Percentiles rank a stretch among this genome's conserved stretches.
Conservation (phyloP, 2,797 vertebrate genomes). For the Trachurus trachurus region DNA sequence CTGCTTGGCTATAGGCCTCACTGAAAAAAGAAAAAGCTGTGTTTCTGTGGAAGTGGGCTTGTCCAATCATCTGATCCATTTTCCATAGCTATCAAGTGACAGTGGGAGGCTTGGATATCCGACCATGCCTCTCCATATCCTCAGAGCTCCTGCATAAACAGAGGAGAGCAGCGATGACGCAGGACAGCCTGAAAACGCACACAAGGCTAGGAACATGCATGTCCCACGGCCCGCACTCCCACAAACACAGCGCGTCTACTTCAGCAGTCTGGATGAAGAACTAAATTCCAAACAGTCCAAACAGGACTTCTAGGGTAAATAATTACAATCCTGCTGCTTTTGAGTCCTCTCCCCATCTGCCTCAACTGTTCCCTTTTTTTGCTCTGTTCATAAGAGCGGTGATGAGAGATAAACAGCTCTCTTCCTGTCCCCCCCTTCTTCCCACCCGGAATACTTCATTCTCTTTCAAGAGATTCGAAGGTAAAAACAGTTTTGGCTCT, state of each 20-base stretch:
- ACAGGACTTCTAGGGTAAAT: conserved; percentile 52
- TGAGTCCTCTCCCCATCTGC: conserved; percentile 19
- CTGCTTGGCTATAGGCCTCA: conserved; percentile 1
- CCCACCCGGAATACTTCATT: conserved; percentile 12
- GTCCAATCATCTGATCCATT: conserved; percentile 62
- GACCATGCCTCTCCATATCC: conserved; percentile 49
- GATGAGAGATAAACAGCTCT: conserved; percentile 61
- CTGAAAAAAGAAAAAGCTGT: conserved; percentile 16
- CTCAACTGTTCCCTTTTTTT: conserved; percentile 29
- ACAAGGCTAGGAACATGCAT: conserved; percentile 36
- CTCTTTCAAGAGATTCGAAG: conserved; percentile 16
- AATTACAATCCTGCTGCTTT: conserved; percentile 50
- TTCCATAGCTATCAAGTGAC: conserved; percentile 66
- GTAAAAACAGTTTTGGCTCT: conserved; percentile 21
- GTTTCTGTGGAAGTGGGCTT: conserved; percentile 29
- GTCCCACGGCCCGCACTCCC: conserved; percentile 30
- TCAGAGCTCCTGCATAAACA: conserved; percentile 67
- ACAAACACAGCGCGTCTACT: conserved; percentile 40
- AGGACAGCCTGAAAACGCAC: conserved; percentile 56
- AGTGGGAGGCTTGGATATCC: conserved; percentile 57
- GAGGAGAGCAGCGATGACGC: conserved; percentile 63
- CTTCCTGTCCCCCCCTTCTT: conserved; percentile 31
- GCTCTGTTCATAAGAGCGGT: conserved; percentile 32
- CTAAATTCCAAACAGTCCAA: conserved; percentile 36
- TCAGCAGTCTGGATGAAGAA: conserved; percentile 3